Conservation (phyloP, 2,113 vertebrate genomes). For the Amblyopsis rosae region DNA sequence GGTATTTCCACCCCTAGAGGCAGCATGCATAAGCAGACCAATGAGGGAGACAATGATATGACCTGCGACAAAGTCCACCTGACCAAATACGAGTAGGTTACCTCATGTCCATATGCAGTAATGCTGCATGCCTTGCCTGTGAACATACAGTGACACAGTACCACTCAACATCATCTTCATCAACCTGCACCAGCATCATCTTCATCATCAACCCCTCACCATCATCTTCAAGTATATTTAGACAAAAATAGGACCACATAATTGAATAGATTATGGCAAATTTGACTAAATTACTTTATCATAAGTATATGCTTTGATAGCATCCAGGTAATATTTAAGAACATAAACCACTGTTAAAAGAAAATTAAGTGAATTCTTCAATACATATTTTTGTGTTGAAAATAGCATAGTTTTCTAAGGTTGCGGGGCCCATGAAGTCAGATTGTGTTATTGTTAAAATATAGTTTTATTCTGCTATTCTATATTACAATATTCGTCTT, state of each 20-base stretch:
- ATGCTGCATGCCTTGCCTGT: background rate
- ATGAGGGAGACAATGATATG: slow-evolving; percentile 54
- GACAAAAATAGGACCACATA: no score
- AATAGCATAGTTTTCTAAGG: background rate
- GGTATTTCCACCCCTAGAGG: slow-evolving; percentile 56
- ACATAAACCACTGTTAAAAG: background rate
- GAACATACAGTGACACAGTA: background rate
- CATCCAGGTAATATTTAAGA: background rate
- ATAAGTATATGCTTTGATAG: slow-evolving; percentile 31
- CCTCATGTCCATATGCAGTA: slow-evolving; percentile 6
- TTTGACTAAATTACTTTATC: no score
- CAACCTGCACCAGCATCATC: no score
- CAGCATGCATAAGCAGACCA: slow-evolving; percentile 46
- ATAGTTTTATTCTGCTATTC: background rate
- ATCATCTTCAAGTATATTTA: no score
- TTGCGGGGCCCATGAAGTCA: background rate
- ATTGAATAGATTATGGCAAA: no score
- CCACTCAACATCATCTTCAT: no score
- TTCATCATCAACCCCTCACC: no score
- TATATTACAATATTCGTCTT: background rate
- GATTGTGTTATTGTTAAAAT: no score
- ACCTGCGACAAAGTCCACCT: slow-evolving; percentile 78
- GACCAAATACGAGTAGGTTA: slow-evolving; percentile 74
- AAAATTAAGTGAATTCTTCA: background rate
- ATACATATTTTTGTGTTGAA: background rate